Evolutionary conservation across 2,888 invertebrate genomes (phyloP).

Genomic region (Tenthredo notha): DNA sequence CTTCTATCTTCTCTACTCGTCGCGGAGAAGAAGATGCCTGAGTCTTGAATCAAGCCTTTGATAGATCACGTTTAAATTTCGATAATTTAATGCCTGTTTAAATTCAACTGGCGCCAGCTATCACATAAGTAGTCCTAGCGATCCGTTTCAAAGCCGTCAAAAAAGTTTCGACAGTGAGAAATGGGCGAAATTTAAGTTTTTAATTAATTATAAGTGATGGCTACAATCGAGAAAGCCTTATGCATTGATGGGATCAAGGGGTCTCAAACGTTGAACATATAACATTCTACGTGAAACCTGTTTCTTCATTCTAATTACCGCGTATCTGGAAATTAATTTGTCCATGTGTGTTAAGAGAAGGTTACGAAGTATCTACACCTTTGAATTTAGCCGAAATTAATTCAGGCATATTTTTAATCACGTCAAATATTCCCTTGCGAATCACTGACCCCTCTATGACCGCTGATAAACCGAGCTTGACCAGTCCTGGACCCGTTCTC

Average conservation of each 20-base stretch:
- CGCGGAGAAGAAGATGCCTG: neutral
- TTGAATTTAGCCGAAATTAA: neutral
- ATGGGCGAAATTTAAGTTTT: slow-evolving; percentile 8
- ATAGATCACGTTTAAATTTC: neutral
- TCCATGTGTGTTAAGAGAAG: neutral
- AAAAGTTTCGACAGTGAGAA: slow-evolving; percentile 12
- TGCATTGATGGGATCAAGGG: slow-evolving; percentile 21
- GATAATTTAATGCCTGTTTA: neutral
- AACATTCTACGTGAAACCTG: neutral
- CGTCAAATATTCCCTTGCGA: neutral
- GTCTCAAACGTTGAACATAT: neutral
- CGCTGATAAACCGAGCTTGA: slow-evolving; percentile 14
- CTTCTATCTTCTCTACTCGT: neutral
- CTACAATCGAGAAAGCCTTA: neutral
- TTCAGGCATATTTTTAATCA: neutral
- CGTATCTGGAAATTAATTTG: neutral
- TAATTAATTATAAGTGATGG: slow-evolving; percentile 12
- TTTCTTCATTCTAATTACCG: neutral
- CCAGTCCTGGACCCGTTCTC: slow-evolving; percentile 39
- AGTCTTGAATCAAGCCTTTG: neutral
- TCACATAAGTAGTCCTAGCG: neutral
- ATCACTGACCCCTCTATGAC: neutral
- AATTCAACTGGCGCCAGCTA: neutral
- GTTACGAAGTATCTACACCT: neutral
- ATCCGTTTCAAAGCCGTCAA: neutral